Evolutionary conservation across 2,797 vertebrate species (phyloP), one percentile per base, ranked within the genome.

Genomic region (Borostomias antarcticus): DNA sequence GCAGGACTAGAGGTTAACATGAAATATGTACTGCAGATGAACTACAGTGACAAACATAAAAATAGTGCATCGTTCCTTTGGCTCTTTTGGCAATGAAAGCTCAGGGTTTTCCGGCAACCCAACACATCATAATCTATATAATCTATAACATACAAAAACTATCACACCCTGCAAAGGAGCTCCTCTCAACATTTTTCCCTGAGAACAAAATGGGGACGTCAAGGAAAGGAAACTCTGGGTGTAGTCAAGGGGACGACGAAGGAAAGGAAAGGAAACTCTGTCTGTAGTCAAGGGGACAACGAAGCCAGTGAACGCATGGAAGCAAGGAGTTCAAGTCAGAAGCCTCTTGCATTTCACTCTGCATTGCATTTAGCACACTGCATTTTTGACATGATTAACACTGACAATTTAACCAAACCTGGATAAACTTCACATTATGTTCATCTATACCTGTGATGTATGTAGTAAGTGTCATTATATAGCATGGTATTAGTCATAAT

Each of bases 371-470:
- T 45, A 5, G 40, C 4, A 26, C 78, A 82, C 54, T 68, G 65
- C 57, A 68, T 61, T 61, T 80, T 81, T 0, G 21, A 79, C 77
- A 68, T 40, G 37, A n/a, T n/a, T n/a, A n/a, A 40, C 40, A 45
- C n/a, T 45, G 40, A 61, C 33, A 2, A 3, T 51, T 61, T 45
- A 13, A n/a, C 35, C 10, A 30, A 51, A 35, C 25, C 11, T 10
- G 25, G 53, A 58, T 29, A n/a, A n/a, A n/a, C n/a, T n/a, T n/a
- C 80, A 74, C 78, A 69, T 72, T 45, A 11, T 45, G 23, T 7
- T 51, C n/a, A n/a, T 51, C n/a, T 25, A 2, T n/a, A n/a, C n/a
- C n/a, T 51, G 48, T 51, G 48, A 1, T 2, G 48, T 11, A 25
- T 6, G 3, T 3, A 4, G 15, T 17, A 45, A 45, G 6, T 45